Evolutionary conservation across 2,888 invertebrate genomes (phyloP).

Genomic region (Agriopis aurantiaria): DNA sequence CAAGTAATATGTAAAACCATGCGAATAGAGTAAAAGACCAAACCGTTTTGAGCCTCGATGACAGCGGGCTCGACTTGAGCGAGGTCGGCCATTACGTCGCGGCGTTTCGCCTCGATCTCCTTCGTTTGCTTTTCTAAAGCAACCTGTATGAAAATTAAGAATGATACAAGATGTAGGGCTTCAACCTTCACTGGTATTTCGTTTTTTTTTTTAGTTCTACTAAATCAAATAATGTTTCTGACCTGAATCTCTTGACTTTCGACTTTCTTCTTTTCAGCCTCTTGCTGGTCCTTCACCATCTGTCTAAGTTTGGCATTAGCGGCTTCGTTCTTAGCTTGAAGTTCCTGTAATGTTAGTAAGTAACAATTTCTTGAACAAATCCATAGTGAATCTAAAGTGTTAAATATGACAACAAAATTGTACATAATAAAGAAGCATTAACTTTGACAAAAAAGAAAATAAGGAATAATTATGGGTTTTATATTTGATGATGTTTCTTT

Average conservation of each 20-base stretch:
- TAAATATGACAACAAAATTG: not conserved
- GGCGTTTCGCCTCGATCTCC: constrained; percentile 96
- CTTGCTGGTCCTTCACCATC: constrained; percentile 99
- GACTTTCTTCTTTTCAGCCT: constrained; percentile 99
- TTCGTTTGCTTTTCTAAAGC: constrained; percentile 95
- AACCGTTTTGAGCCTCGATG: constrained; percentile 98
- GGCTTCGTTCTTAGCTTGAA: constrained; percentile 99
- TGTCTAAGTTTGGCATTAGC: constrained; percentile 99
- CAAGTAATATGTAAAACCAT: constrained; percentile 42
- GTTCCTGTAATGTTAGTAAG: constrained; percentile 81
- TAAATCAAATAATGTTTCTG: constrained; percentile 25
- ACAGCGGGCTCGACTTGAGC: constrained; percentile 99
- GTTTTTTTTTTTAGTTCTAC: not conserved
- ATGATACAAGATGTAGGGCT: constrained; percentile 1
- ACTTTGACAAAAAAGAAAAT: too few species aligned
- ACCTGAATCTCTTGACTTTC: constrained; percentile 98
- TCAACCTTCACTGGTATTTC: not conserved
- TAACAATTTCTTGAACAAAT: not conserved
- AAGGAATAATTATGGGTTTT: too few species aligned
- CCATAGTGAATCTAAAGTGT: not conserved
- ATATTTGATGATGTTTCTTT: too few species aligned
- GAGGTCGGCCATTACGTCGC: constrained; percentile 98
- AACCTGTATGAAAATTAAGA: constrained; percentile 66
- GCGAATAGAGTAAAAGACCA: constrained; percentile 64
- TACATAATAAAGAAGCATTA: too few species aligned